Base-by-base conservation (phyloP, 2,888 invertebrate species). In the Philaethria dido region DNA sequence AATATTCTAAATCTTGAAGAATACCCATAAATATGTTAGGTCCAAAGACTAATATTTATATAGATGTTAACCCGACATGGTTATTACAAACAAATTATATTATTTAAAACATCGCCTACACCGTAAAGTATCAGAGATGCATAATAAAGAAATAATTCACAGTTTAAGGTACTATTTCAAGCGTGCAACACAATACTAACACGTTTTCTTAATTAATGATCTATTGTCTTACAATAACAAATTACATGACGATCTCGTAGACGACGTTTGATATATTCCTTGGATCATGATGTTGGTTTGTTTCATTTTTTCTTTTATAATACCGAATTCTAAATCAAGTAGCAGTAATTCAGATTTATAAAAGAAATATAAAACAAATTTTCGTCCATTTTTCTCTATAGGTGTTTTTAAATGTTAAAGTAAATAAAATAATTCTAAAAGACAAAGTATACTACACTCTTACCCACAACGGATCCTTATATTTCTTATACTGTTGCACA, bases 291-390 rank as follows among this genome's bases (percentile, higher is more conserved):
- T 45, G 66, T 59, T 14, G 20, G 1, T 33, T 48, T 68, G 70
- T 64, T 62, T 52, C 66, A 68, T 64, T 52, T 22, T 70, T 70
- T 70, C 70, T 70, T 65, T 61, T 64, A 70, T 68, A 70, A 68
- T 63, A 63, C 68, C 70, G 68, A 70, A 70, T 70, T 70, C 70
- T 70, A 70, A 64, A n/a, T 44, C 59, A 50, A 29, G 63, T 63
- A 63, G 70, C 70, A 69, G 70, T 64, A 68, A 68, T 70, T 66
- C 70, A 70, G 70, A 63, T 61, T 68, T 66, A 70, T 70, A 70
- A 66, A 70, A 70, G 70, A 68, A 70, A 68, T 33, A 61, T 61
- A 68, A 54, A 64, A 55, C 68, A 54, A 55, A n/a, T 18, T 11
- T 2, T 29, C 11, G 11, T 47, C 22, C 36, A 16, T 62, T 18